Base-by-base conservation (phyloP, 1,140 invertebrate species). In the Drosophila triauraria region DNA sequence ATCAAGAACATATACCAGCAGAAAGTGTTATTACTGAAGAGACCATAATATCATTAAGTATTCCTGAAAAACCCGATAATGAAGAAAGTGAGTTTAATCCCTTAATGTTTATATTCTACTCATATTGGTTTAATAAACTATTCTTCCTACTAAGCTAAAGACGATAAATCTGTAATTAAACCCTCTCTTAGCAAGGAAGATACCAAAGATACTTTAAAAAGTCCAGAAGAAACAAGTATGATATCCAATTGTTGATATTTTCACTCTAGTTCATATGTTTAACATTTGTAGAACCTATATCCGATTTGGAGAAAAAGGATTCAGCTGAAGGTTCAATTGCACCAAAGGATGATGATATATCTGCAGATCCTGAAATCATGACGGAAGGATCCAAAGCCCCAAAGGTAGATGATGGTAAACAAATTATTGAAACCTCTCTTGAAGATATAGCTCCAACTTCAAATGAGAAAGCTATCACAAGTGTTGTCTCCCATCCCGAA, bases 401-500 rank as follows among this genome's bases (percentile, higher is more conserved):
- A 0, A 20, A 23, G 1, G 7, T 8, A 2, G 32, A 35, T n/a
- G 8, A 35, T 7, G 38, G 47, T 40, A 53, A 46, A 35, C 9
- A 35, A 35, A 10, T 35, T 35, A 35, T 35, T 10, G 9, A 44
- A 8, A 4, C 5, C 3, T 23, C 51, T 2, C 20, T 13, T 20
- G 32, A 54, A 54, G 32, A 40, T 25, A 40, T n/a, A 50, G 46
- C 3, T 51, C n/a, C 12, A 8, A 20, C 50, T 6, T 17, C n/a
- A 8, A 42, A 56, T n/a, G 4, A 6, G 9, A 46, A 51, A 20
- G 13, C 2, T 3, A 25, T 20, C 15, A 25, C 9, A 3, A 25
- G 17, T 7, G 15, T 4, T 3, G 4, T 25, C 1, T 4, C 2
- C 43, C 47, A 32, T 15, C 0, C 48, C 6, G 84, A 90, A 72